Evolutionary conservation across 2,797 vertebrate species (phyloP), one percentile per base, ranked within the genome.

Genomic region (Ciconia nigra): DNA sequence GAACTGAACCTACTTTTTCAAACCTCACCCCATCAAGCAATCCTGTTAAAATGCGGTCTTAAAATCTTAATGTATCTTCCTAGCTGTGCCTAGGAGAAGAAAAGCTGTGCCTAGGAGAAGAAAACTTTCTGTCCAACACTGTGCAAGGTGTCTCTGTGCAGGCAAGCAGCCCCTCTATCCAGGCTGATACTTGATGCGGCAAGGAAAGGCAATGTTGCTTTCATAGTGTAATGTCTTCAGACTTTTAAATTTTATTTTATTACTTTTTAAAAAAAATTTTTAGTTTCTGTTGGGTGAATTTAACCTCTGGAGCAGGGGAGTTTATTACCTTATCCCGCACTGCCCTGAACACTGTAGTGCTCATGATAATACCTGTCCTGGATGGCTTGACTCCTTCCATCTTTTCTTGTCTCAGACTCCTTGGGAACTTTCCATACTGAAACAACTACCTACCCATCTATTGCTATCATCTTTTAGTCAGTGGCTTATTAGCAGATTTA

Each of bases 161-260:
- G 28, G 26, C 18, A 35, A 51, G 41, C 2, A 9, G 28, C 29
- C 3, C 4, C 22, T 62, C 29, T 69, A 11, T 77, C 42, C 4
- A 8, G 31, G 65, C 47, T 0, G 1, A 8, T 59, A 57, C 6
- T 18, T 26, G 22, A 57, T 6, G 35, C 0, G 2, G 57, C 57
- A 78, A 44, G 31, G 39, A 92, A 95, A 72, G n/a, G 54, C 29
- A 89, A 0, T 18, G 29, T 24, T 57, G 21, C 33, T 87, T 88
- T 85, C 1, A 1, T 11, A 58, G 13, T 24, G 24, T 35, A 35
- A 28, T 54, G 12, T 41, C 35, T 85, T 65, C 24, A 52, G 21
- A 39, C 21, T 89, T 93, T 33, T 47, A 33, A 55, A 57, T 21
- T 42, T 61, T 35, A 14, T 42, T 79, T 25, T 15, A 25, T 65